Base-by-base conservation (phyloP, 2,888 invertebrate species). In the Phortica okadai region DNA sequence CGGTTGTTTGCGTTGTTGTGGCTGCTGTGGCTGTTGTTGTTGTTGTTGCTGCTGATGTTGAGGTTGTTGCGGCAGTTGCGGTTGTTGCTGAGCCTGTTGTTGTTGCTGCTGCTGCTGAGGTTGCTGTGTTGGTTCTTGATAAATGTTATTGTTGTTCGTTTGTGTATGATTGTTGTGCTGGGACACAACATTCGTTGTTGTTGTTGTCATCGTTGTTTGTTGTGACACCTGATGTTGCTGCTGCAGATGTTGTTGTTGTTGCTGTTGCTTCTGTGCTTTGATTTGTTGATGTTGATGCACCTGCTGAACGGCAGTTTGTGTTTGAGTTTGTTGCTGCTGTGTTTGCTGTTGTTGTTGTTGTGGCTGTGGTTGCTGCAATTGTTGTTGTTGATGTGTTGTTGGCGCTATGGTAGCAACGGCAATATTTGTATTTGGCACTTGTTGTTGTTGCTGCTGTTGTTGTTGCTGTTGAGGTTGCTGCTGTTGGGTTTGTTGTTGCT, bases 351-450 rank as follows among this genome's bases (percentile, higher is more conserved):
- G 44, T 92, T 91, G n/a, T 89, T 54, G 76, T 66, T 78, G 79
- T 59, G 74, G 79, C n/a, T 75, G 80, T 42, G 73, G 78, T n/a
- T 50, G 76, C 58, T 83, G 74, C 66, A 14, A 41, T 11, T 66
- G 66, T 54, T 56, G 42, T 92, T 91, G n/a, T 89, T 54, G 77
- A 58, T 78, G 80, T 74, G 79, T 50, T 74, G 78, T 21, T 44
- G 76, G 41, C 83, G 11, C 6, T 14, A 56, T 33, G 10, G 54
- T 56, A 21, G 33, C 70, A 8, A 72, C 70, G 45, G n/a, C 45
- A 21, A 69, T 25, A 72, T 72, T 72, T 56, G 70, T 56, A 72
- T 72, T 72, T 72, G 70, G 70, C 33, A 69, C 72, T 75, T 74
- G 80, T 77, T 59, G 82, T 76, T 82, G 76, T 59, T 76, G 62